A percentile compares a stretch with the other conserved stretches of the same genome.
These are phyloP conservation scores for Hololepta plana DNA, from an alignment of 2,888 invertebrate genomes.

Conservation along the genomic window DNA sequence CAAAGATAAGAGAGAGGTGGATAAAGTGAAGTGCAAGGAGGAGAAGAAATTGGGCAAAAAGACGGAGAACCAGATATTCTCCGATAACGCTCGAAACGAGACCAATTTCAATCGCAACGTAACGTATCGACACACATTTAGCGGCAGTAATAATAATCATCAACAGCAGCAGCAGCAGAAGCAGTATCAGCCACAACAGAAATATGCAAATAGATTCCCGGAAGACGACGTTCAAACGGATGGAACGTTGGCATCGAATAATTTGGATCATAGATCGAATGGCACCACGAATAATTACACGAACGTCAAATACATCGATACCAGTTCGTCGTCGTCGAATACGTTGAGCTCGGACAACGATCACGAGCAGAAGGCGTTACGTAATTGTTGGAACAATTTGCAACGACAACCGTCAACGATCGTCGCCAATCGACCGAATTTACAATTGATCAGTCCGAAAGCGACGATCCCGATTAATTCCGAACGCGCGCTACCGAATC, in stretches of 20 bases:
- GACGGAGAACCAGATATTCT: conserved; percentile 17
- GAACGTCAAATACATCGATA: conserved; percentile 22
- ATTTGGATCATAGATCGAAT: conserved; percentile 7
- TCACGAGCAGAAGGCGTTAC: no score
- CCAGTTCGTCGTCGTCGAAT: conserved; percentile 23
- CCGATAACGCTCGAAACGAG: conserved; percentile 22
- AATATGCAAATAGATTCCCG: background rate
- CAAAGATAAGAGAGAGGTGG: conserved; percentile 25
- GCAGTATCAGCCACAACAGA: conserved; percentile 3
- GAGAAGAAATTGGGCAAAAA: conserved; percentile 14
- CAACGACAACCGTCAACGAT: conserved; percentile 20
- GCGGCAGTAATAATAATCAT: background rate
- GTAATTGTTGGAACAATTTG: conserved; percentile 11
- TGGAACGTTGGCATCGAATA: conserved; percentile 9
- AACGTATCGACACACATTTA: conserved; percentile 18
- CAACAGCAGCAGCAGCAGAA: conserved; percentile 4
- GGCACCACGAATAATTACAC: conserved; percentile 14
- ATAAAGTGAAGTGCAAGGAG: conserved; percentile 19
- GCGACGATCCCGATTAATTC: conserved; percentile 24
- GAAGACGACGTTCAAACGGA: conserved; percentile 20
- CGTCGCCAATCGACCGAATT: conserved; percentile 20
- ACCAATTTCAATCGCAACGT: conserved; percentile 18
- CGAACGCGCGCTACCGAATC: conserved; percentile 23
- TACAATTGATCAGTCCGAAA: conserved; percentile 24
- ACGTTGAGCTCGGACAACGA: conserved; percentile 23